Conservation (phyloP, 1,140 invertebrate species). For the Diorhabda carinulata region DNA sequence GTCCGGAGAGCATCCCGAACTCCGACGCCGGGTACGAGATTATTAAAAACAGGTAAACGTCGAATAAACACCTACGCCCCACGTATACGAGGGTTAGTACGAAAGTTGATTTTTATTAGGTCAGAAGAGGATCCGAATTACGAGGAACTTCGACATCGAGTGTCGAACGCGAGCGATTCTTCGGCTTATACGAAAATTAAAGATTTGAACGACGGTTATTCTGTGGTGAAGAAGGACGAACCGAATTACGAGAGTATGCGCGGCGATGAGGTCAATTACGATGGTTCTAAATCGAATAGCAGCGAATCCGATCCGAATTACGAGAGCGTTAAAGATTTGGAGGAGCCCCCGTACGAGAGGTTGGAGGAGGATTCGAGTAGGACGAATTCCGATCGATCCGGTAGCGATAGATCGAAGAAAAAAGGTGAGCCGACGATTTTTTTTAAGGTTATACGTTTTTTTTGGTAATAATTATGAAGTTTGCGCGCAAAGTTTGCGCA, state of each 20-base stretch:
- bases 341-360: conserved; percentile 55
- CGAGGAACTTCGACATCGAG: conserved; percentile 58
- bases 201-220: conserved; percentile 47
- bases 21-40: conserved; percentile 63
- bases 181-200: conserved; percentile 48
- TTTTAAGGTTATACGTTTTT: background rate
- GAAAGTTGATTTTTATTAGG: too few species aligned
- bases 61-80: too few species aligned
- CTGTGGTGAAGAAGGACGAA: conserved; percentile 55
- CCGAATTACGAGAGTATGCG: conserved; percentile 70
- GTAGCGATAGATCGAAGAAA: conserved; percentile 51
- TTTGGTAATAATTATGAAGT: background rate
- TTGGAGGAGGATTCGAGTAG: conserved; percentile 47
- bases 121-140: conserved; percentile 65
- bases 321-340: conserved; percentile 55
- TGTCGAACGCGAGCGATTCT: conserved; percentile 38
- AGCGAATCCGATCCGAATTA: conserved; percentile 59
- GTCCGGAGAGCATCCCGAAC: conserved; percentile 54
- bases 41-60: conserved; percentile 36
- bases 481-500: background rate
- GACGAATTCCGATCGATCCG: conserved; percentile 48
- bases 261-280: conserved; percentile 54
- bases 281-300: conserved; percentile 58
- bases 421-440: conserved; percentile 12
- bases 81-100: too few species aligned